These are phyloP conservation scores for Hololepta plana DNA, from an alignment of 2,888 invertebrate genomes.

Conservation along the genomic window DNA sequence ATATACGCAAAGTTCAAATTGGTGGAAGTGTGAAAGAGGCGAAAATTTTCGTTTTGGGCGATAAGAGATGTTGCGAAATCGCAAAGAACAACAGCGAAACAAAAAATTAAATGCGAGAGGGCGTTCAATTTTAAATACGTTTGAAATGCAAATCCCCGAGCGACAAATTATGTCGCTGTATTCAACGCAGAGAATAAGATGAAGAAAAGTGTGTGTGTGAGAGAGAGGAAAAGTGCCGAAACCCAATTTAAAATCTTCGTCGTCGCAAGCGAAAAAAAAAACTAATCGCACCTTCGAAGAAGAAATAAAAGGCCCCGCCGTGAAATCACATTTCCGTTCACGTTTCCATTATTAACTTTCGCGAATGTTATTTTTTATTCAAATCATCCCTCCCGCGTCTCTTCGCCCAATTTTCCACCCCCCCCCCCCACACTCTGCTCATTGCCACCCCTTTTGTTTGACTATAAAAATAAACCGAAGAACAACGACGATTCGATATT, in stretches of 20 bases:
- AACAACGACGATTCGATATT: too few species aligned
- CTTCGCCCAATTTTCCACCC: too few species aligned
- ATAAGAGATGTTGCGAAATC: too few species aligned
- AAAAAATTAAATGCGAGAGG: constrained; percentile 1
- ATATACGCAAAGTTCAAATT: too few species aligned
- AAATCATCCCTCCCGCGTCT: constrained; percentile 25
- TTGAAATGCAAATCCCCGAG: constrained; percentile 14
- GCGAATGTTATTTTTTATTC: constrained; percentile 30
- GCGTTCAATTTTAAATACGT: constrained; percentile 4
- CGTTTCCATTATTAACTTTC: constrained; percentile 31
- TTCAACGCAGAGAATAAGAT: constrained; percentile 12
- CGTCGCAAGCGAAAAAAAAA: constrained; percentile 19
- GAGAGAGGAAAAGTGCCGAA: constrained; percentile 22
- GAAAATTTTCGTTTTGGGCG: too few species aligned
- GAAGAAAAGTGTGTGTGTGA: too few species aligned
- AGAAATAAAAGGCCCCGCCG: constrained; percentile 23
- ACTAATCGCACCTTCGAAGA: constrained; percentile 28
- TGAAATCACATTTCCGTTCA: constrained; percentile 29
- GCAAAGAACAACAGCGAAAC: too few species aligned
- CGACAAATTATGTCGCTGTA: constrained; percentile 21
- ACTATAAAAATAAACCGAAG: too few species aligned
- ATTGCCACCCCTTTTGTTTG: too few species aligned
- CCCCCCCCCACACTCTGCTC: too few species aligned
- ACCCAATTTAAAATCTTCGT: constrained; percentile 28
- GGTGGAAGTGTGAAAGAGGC: too few species aligned